Evolutionary conservation across 2,797 vertebrate species (phyloP).

Genomic region (Lacerta agilis): DNA sequence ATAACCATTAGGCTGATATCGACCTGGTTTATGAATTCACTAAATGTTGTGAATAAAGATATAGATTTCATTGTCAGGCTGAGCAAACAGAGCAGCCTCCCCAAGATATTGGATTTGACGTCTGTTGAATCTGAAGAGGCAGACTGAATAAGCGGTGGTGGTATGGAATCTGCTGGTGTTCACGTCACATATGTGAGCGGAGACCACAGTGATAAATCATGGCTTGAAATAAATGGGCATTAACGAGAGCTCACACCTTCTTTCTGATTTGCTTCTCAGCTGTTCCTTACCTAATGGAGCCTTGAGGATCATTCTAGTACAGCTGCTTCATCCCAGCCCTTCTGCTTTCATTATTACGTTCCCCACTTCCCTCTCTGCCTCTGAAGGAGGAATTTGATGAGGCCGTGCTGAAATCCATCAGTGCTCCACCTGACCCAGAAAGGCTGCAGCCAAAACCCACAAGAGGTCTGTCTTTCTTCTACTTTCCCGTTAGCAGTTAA

Average conservation of each 20-base stretch:
- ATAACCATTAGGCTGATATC: constrained; percentile 58
- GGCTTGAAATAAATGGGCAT: constrained; percentile 52
- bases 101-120: constrained; percentile 51
- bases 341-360: background rate
- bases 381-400: constrained; percentile 11
- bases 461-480: constrained; percentile 12
- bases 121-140: constrained; percentile 49
- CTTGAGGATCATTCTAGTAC: constrained; percentile 3
- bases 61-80: constrained; percentile 65
- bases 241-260: constrained; percentile 43
- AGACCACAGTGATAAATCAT: constrained; percentile 38
- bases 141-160: constrained; percentile 42
- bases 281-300: constrained; percentile 11
- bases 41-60: constrained; percentile 62
- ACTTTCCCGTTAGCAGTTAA: rapidly evolving
- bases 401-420: background rate
- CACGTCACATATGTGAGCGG: constrained; percentile 49
- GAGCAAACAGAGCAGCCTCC: constrained; percentile 48
- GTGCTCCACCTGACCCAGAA: background rate
- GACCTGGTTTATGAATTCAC: constrained; percentile 61
- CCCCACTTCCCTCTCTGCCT: constrained; percentile 7
- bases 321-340: background rate
- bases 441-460: background rate
- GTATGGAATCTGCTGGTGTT: constrained; percentile 28
- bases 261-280: constrained; percentile 44